Percentiles rank a stretch among this genome's conserved stretches.
phyloP scores from a whole-genome alignment of 2,113 vertebrate genomes.

The Nothobranchius furzeri region DNA sequence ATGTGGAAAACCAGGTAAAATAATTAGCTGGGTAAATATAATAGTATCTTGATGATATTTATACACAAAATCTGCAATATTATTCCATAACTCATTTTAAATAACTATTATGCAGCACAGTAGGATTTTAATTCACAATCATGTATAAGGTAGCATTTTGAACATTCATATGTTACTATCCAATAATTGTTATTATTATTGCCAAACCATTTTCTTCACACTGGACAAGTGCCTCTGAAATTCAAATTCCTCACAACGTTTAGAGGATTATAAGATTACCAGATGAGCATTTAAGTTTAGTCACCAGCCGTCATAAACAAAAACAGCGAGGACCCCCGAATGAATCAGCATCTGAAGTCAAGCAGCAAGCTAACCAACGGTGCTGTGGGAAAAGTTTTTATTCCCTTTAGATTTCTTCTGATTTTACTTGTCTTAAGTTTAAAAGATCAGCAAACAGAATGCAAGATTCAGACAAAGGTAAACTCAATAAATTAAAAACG shows the following conservation, averaged over 20 bases:
- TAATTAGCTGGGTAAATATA: background rate
- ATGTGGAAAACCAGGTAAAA: background rate
- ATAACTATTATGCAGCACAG: constrained; percentile 10
- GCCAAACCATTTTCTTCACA: constrained; percentile 50
- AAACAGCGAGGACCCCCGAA: constrained; percentile 8
- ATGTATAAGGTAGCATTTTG: constrained; percentile 34
- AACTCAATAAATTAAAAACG: too few relatives aligned
- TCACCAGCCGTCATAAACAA: constrained; percentile 38
- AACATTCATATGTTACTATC: constrained; percentile 28
- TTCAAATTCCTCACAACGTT: constrained; percentile 44
- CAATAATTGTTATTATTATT: constrained; percentile 37
- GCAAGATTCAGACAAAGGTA: too few relatives aligned
- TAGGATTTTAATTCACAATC: constrained; percentile 61
- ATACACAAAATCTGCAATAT: constrained; percentile 6
- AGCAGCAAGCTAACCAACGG: constrained; percentile 12
- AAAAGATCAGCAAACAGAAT: too few relatives aligned
- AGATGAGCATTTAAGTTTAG: constrained; percentile 31
- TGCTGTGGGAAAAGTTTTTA: too few relatives aligned
- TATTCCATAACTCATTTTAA: constrained; percentile 3
- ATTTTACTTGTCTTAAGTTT: too few relatives aligned
- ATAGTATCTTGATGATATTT: constrained; percentile 7
- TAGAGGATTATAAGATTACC: constrained; percentile 27
- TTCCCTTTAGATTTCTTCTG: too few relatives aligned
- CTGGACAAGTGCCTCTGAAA: constrained; percentile 75
- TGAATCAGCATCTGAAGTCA: constrained; percentile 38